phyloP scores from a whole-genome alignment of 2,888 invertebrate genomes.

The Meliscaeva auricollis region DNA sequence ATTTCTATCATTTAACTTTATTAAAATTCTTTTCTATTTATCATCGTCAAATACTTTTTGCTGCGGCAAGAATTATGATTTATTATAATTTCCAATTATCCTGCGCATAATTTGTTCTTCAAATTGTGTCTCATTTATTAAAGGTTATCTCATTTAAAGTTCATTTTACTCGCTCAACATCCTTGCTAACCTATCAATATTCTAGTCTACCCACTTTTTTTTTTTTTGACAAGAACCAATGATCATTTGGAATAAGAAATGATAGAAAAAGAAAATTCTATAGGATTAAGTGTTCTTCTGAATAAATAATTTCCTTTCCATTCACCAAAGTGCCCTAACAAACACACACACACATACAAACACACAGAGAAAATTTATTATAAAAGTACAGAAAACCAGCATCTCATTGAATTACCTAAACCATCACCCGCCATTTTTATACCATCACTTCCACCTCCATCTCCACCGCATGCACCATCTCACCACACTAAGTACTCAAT shows the following conservation, averaged over 20 bases:
- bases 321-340: constrained; percentile 51
- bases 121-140: constrained; percentile 48
- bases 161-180: neutral
- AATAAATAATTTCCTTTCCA: constrained; percentile 72
- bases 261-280: constrained; percentile 34
- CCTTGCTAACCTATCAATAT: constrained; percentile 3
- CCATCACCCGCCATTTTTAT: constrained; percentile 6
- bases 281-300: constrained; percentile 70
- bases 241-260: constrained; percentile 36
- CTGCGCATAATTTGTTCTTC: constrained; percentile 60
- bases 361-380: neutral
- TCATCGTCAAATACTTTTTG: neutral
- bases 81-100: constrained; percentile 64
- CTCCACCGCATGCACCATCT: neutral
- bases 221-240: constrained; percentile 23
- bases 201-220: constrained; percentile 4
- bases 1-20: neutral
- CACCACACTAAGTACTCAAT: constrained; percentile 42
- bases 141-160: constrained; percentile 40
- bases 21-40: constrained; percentile 1
- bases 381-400: constrained; percentile 27
- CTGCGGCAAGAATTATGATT: constrained; percentile 5
- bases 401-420: constrained; percentile 64
- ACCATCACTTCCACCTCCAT: neutral
- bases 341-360: neutral